A percentile compares a stretch with the other conserved stretches of the same genome.
Conservation (phyloP, 1,140 invertebrate species). For the Littorina saxatilis region DNA sequence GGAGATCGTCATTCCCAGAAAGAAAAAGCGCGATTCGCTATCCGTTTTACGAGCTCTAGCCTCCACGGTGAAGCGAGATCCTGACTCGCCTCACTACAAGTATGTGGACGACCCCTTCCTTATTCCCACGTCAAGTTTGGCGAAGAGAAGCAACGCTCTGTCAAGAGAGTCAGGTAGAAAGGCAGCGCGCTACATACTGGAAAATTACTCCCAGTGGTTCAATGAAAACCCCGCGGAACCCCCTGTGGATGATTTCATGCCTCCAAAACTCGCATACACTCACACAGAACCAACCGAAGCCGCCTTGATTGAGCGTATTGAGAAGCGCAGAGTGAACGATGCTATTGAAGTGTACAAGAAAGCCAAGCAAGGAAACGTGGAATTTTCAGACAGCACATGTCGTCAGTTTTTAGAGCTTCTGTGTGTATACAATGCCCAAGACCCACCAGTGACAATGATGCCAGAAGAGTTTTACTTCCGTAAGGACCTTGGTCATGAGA, state of each 20-base stretch:
- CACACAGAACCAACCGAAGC: conserved; percentile 6
- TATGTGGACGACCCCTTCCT: conserved; percentile 28
- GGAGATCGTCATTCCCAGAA: conserved; percentile 24
- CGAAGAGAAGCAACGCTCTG: conserved; percentile 16
- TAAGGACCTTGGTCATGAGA: background rate
- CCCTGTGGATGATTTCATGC: conserved; percentile 20
- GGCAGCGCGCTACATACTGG: conserved; percentile 26
- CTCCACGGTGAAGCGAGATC: conserved; percentile 23
- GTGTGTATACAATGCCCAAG: conserved; percentile 28
- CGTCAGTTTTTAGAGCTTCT: conserved; percentile 18
- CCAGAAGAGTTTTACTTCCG: conserved; percentile 27
- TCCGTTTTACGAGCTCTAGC: conserved; percentile 22
- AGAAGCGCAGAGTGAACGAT: conserved; percentile 25
- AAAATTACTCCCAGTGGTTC: conserved; percentile 27
- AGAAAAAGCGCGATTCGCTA: conserved; percentile 22
- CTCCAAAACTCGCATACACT: conserved; percentile 13
- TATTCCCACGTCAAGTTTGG: conserved; percentile 4
- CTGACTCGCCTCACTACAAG: conserved; percentile 22
- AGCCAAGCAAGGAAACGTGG: background rate
- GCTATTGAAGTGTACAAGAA: conserved; percentile 30
- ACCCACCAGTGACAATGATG: conserved; percentile 15
- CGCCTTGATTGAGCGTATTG: conserved; percentile 25
- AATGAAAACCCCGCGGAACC: conserved; percentile 26
- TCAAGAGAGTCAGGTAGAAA: conserved; percentile 33
- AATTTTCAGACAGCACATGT: background rate